Evolutionary conservation across 2,113 vertebrate species (phyloP).

Genomic region (Nettapus auritus): DNA sequence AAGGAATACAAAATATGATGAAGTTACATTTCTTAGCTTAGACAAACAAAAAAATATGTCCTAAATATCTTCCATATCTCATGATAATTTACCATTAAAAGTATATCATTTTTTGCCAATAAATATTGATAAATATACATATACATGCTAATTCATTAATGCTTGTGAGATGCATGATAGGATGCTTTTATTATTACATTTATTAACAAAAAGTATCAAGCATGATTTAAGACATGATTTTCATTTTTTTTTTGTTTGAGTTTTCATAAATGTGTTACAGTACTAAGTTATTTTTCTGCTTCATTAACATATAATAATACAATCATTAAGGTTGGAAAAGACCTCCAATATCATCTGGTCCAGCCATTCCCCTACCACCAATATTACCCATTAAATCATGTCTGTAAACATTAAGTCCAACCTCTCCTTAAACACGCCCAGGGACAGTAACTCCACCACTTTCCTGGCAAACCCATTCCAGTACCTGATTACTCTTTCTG

Average conservation of each 20-base stretch:
- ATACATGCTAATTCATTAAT: background rate
- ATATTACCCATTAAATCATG: no score
- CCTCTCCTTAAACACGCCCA: no score
- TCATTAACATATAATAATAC: background rate
- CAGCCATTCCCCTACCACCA: no score
- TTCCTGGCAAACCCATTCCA: no score
- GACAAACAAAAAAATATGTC: background rate
- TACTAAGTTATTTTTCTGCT: background rate
- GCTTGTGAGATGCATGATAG: background rate
- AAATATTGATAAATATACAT: background rate
- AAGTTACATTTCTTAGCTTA: background rate
- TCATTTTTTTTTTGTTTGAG: background rate
- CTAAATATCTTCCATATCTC: background rate
- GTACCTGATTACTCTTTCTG: no score
- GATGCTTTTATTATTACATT: background rate
- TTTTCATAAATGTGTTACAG: background rate
- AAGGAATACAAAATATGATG: background rate
- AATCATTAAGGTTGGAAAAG: no score
- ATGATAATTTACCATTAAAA: background rate
- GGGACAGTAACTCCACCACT: no score
- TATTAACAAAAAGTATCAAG: accelerated
- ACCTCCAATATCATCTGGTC: no score
- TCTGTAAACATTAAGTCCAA: no score
- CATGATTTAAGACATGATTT: background rate
- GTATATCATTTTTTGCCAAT: background rate